Percentiles rank a stretch among this genome's conserved stretches.
Evolutionary conservation across 2,888 invertebrate species (phyloP).

Genomic region (Micropterix aruncella): DNA sequence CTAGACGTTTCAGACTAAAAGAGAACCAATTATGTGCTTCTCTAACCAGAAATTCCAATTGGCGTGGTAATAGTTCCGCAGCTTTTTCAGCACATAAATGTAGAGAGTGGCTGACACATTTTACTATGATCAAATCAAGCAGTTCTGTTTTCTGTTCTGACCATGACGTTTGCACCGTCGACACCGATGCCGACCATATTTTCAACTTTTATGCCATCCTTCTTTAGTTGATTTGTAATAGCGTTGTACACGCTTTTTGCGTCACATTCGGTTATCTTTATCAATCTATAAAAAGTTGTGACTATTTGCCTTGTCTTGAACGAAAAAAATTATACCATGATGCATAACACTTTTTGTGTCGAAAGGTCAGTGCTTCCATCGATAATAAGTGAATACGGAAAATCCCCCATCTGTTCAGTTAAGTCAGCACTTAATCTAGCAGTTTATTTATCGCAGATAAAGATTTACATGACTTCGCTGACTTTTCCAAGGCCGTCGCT

Average conservation of each 20-base stretch:
- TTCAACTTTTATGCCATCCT: constrained; percentile 11
- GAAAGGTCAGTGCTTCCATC: constrained; percentile 16
- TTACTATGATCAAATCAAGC: constrained; percentile 9
- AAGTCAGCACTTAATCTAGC: no score
- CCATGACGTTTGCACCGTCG: constrained; percentile 14
- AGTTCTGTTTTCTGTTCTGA: constrained; percentile 12
- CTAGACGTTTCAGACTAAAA: constrained; percentile 13
- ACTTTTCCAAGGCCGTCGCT: constrained; percentile 8
- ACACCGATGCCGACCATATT: constrained; percentile 13
- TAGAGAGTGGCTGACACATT: constrained; percentile 9
- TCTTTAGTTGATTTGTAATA: constrained; percentile 8
- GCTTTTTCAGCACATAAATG: constrained; percentile 11
- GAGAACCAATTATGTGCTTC: constrained; percentile 15
- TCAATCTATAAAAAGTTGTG: constrained; percentile 13
- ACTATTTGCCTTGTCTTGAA: constrained; percentile 7
- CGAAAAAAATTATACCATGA: constrained; percentile 13
- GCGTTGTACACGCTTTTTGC: constrained; percentile 7
- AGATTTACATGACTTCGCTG: constrained; percentile 13
- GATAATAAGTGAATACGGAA: constrained; percentile 15
- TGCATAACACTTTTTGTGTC: constrained; percentile 10
- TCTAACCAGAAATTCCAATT: constrained; percentile 13
- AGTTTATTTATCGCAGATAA: constrained; percentile 16
- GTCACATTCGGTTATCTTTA: constrained; percentile 10
- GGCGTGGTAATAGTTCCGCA: constrained; percentile 9
- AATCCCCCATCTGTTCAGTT: constrained; percentile 16